These are phyloP conservation scores for Chloroceryle aenea DNA, from an alignment of 2,113 vertebrate genomes.

Conservation along the genomic window DNA sequence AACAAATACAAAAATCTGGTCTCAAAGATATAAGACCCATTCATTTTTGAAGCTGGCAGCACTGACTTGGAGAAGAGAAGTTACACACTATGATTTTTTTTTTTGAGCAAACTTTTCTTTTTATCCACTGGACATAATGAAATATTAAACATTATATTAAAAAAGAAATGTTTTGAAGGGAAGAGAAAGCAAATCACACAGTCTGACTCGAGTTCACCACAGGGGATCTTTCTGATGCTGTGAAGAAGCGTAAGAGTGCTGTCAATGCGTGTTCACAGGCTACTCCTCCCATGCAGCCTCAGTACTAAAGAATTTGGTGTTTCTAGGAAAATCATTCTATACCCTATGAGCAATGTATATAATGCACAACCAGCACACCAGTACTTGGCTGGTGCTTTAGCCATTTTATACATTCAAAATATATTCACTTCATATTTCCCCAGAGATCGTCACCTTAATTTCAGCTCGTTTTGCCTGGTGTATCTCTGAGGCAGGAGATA, in stretches of 20 bases:
- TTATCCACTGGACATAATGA: conserved; percentile 54
- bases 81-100: not conserved
- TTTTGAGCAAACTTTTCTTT: not conserved
- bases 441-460: not conserved
- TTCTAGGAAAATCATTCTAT: not conserved
- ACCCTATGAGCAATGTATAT: not conserved
- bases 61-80: not conserved
- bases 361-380: not conserved
- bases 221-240: not conserved
- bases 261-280: not conserved
- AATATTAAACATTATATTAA: conserved; percentile 58
- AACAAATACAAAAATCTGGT: conserved; percentile 67
- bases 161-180: conserved; percentile 45
- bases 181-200: not conserved
- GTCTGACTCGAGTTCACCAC: not conserved
- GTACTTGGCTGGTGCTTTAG: not conserved
- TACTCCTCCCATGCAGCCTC: not conserved
- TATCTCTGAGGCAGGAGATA: not conserved
- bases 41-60: conserved; percentile 61
- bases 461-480: not conserved
- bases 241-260: not conserved
- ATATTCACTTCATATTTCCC: not conserved
- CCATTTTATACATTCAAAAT: not conserved
- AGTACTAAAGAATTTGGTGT: not conserved
- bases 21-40: conserved; percentile 58